These are phyloP conservation scores for Lordiphosa fenestrarum DNA, from an alignment of 2,888 invertebrate genomes.

Conservation along the genomic window DNA sequence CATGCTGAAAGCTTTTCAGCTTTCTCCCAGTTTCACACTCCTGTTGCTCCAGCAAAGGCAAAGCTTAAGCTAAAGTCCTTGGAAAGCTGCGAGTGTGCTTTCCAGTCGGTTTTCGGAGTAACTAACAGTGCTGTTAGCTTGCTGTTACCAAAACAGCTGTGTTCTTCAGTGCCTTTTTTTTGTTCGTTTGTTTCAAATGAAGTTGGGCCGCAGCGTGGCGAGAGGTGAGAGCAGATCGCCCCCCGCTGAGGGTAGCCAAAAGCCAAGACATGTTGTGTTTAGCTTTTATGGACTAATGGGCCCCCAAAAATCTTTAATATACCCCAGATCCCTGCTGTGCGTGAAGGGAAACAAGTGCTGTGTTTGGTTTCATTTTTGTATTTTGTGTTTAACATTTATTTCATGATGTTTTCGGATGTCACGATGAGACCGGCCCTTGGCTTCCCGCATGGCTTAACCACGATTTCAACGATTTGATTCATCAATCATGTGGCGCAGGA, in stretches of 20 bases:
- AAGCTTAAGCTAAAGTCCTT: no score
- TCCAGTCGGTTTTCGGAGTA: no score
- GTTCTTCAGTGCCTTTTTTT: no score
- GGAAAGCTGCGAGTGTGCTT: no score
- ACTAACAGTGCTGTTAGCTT: no score
- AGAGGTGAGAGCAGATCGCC: not conserved
- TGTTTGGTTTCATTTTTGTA: constrained; percentile 15
- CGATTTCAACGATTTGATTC: constrained; percentile 21
- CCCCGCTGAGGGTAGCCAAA: constrained; percentile 17
- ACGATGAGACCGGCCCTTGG: constrained; percentile 28
- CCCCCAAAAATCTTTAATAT: not conserved
- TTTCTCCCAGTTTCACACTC: no score
- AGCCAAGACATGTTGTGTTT: constrained; percentile 30
- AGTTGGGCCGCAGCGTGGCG: no score
- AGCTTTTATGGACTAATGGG: constrained; percentile 22
- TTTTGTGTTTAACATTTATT: constrained; percentile 65
- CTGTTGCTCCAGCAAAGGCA: no score
- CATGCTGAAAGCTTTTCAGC: no score
- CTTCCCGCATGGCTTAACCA: constrained; percentile 5
- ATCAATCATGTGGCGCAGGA: constrained; percentile 50
- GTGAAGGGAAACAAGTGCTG: constrained; percentile 40
- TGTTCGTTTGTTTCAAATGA: no score
- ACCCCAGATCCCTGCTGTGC: not conserved
- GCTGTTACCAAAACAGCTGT: not conserved
- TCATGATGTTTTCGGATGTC: constrained; percentile 33